A percentile compares a stretch with the other conserved stretches of the same genome.
Evolutionary conservation across 2,888 invertebrate genomes (phyloP).

Genomic region (Palloptera scutellata): DNA sequence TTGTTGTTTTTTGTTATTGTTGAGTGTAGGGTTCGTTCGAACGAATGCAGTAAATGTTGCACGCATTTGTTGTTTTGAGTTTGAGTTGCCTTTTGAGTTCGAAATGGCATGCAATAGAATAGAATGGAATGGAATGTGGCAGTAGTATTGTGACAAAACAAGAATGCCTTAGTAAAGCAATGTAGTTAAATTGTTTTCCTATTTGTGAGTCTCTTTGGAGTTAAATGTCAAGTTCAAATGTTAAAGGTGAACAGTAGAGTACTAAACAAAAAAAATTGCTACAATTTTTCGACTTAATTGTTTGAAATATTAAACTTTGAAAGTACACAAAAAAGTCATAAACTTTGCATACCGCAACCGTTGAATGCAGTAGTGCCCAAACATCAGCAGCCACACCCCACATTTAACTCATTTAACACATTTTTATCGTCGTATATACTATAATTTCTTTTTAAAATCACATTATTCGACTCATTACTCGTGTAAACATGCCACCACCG

Average conservation of each 20-base stretch:
- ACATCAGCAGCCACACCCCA: slow-evolving; percentile 11
- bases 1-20: neutral
- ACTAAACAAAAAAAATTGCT: neutral
- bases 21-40: neutral
- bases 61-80: slow-evolving; percentile 4
- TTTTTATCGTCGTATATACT: neutral
- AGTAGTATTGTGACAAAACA: neutral
- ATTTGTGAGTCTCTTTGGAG: slow-evolving; percentile 47
- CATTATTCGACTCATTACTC: slow-evolving; percentile 15
- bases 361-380: no score
- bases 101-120: slow-evolving; percentile 4
- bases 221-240: slow-evolving; percentile 58
- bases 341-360: neutral
- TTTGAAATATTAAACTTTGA: neutral
- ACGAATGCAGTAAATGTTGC: neutral
- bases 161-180: neutral
- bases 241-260: slow-evolving; percentile 51
- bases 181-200: slow-evolving; percentile 50
- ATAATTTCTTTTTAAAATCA: no score
- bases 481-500: slow-evolving; percentile 5
- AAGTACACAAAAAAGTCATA: slow-evolving; percentile 1
- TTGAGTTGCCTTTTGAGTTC: slow-evolving; percentile 28
- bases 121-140: slow-evolving; percentile 16
- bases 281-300: slow-evolving; percentile 22
- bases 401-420: slow-evolving; percentile 2